Evolutionary conservation across 2,888 invertebrate genomes (phyloP), one percentile per base, ranked within the genome.

Genomic region (Herminia tarsipennalis): DNA sequence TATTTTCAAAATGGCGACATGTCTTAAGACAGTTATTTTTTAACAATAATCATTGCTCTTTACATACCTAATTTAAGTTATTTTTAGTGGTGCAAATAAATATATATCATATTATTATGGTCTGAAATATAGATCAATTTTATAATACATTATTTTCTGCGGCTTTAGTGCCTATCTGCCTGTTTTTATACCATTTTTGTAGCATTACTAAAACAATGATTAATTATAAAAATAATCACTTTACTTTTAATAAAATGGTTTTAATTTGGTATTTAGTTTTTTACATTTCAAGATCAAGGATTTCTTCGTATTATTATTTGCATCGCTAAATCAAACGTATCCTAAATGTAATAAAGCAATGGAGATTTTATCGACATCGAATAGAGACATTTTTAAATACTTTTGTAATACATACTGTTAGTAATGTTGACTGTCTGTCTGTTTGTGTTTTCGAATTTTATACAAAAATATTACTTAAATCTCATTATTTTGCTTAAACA

Each of bases 21-120:
- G 57, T 59, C 60, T 66, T 66, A 65, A 65, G 64, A 35, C 67
- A 66, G 67, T 56, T 9, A 21, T 43, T 39, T 34, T 57, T 35
- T 27, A n/a, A 18, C 13, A 27, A 22, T 40, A 33, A 29, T 22
- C 33, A 36, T 66, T 58, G 42, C 36, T 56, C 41, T 45, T 36
- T 56, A 34, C 46, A 27, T 45, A 34, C 46, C 27, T 45, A 43
- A 33, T 46, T 13, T 40, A 12, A 25, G 25, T 34, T 16, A n/a
- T 38, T 18, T 48, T 50, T 39, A 34, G 44, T 53, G 43, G 45
- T 57, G 66, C 22, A 35, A 57, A 44, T 44, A 22, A 28, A 33
- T 6, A 9, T 25, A 1, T 3, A 17, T 12, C n/a, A n/a, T n/a
- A n/a, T n/a, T n/a, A n/a, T n/a, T n/a, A 16, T 29, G 17, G 1